phyloP scores from a whole-genome alignment of 2,888 invertebrate genomes.

The Camptogramma bilineatum region DNA sequence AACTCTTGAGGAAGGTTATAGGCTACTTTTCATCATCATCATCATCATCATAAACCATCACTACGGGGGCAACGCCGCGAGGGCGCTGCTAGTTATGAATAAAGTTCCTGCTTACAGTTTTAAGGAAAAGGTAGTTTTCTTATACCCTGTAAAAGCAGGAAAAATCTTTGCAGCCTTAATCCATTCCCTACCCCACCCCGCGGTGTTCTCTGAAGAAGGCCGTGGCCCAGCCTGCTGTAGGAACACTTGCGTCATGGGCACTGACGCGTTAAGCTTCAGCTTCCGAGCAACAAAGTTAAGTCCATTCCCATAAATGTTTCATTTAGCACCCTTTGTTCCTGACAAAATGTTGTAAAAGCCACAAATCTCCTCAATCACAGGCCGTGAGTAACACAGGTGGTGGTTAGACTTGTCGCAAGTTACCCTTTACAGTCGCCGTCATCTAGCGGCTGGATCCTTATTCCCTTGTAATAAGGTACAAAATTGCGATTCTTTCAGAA shows the following conservation, averaged over 20 bases:
- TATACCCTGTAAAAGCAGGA: no score
- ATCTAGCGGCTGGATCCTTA: neutral
- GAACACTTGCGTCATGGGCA: neutral
- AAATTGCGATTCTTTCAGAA: neutral
- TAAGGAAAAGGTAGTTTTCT: no score
- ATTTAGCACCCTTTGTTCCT: slow-evolving; percentile 41
- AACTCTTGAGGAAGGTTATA: no score
- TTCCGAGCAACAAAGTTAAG: slow-evolving; percentile 28
- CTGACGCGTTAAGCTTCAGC: slow-evolving; percentile 6
- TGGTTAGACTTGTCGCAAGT: slow-evolving; percentile 20
- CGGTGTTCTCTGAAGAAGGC: no score
- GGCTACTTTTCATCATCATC: no score
- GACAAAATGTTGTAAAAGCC: slow-evolving; percentile 27
- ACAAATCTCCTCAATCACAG: slow-evolving; percentile 40
- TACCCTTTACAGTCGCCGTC: neutral
- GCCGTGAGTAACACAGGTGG: slow-evolving; percentile 35
- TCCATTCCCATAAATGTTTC: slow-evolving; percentile 22
- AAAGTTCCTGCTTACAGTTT: no score
- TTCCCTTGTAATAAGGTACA: neutral
- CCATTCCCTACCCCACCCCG: no score
- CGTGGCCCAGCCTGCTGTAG: no score
- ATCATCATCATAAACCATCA: no score
- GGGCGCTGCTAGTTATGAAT: no score
- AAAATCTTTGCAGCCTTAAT: no score
- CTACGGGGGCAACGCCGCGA: no score